These are phyloP conservation scores for Acanthosepion esculentum DNA, from an alignment of 2,888 invertebrate species.

Conservation along the genomic window DNA sequence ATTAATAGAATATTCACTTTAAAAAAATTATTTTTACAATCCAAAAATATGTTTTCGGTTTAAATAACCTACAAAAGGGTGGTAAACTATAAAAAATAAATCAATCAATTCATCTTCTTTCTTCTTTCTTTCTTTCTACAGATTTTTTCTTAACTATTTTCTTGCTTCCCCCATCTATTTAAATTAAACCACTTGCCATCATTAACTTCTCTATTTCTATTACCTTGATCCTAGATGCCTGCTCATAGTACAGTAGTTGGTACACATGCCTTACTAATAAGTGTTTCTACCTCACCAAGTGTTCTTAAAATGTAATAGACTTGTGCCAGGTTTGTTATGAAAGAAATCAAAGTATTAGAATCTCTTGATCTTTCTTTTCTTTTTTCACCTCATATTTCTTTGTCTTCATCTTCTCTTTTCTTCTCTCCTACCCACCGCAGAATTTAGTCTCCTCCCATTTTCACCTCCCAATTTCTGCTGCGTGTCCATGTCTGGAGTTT, in stretches of 20 bases:
- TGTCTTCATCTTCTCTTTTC: neutral
- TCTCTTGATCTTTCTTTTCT: neutral
- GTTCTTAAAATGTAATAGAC: neutral
- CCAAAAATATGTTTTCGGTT: no score
- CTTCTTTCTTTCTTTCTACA: no score
- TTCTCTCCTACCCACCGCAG: neutral
- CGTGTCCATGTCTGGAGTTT: neutral
- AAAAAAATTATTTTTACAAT: no score
- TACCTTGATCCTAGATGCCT: neutral
- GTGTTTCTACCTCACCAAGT: neutral
- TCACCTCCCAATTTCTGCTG: neutral
- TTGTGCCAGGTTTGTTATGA: neutral
- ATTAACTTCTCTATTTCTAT: no score
- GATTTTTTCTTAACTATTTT: no score
- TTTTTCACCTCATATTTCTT: neutral
- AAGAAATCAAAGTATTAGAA: neutral
- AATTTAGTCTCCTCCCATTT: neutral
- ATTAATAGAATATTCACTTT: no score
- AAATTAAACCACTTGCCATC: no score
- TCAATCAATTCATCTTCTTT: no score
- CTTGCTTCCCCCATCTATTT: no score
- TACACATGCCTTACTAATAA: no score
- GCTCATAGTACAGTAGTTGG: neutral
- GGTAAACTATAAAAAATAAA: no score
- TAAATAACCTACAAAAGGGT: no score